Evolutionary conservation across 1,140 invertebrate genomes (phyloP), one percentile per base, ranked within the genome.

Genomic region (Cotesia typhae): DNA sequence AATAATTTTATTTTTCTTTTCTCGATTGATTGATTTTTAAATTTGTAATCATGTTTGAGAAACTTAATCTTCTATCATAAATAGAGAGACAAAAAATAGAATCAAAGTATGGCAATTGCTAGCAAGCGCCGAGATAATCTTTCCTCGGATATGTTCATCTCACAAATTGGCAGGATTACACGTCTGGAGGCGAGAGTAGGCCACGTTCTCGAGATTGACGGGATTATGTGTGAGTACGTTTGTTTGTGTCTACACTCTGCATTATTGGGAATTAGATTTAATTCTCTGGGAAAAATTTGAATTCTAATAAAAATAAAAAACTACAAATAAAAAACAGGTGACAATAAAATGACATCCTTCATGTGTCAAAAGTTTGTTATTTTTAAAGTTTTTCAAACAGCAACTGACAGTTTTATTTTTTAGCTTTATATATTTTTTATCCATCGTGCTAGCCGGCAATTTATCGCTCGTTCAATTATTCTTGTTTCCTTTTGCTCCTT

Each of bases 101-200:
- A 63, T 70, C 14, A 41, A 61, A 71, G 66, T 68, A 60, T 71
- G 17, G 66, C 47, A 57, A 63, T 61, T 53, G 41, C 4, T 37
- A 9, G 63, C 66, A 36, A 20, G 5, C 17, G 6, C 38, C 1
- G 60, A 71, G 79, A 78, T 82, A 81, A 82, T 82, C 81, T 72
- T 74, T 37, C 17, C 51, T 55, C 12, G 74, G 17, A 59, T 47
- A 47, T 72, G 37, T 70, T 72, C 80, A 67, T 74, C 76, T 71
- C 67, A 73, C 78, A 81, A 82, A 82, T 82, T 82, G 81, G 74
- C 77, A 77, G 81, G 81, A 81, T 82, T 82, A 82, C 78, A 65
- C 66, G 61, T 53, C 64, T 63, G 67, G 41, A 47, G 41, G 6
- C 64, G 79, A 75, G 81, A 81, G 77, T 76, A 67, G 76, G 76